Conservation (phyloP, 2,113 vertebrate species). For the Myrmophylax atrothorax region DNA sequence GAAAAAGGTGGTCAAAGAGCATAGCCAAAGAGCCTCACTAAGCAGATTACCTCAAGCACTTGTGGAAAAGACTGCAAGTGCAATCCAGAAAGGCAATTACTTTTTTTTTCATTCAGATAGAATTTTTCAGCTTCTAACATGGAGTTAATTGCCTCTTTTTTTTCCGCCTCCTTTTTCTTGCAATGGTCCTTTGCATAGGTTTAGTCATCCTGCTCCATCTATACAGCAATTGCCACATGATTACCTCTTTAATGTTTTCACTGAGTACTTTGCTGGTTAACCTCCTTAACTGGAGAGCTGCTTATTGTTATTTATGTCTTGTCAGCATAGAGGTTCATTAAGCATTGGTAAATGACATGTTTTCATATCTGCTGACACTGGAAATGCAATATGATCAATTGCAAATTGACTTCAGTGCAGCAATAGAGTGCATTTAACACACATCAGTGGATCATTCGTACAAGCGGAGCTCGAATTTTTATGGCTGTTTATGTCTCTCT, state of each 20-base stretch:
- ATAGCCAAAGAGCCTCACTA: not conserved
- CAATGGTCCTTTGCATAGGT: not conserved
- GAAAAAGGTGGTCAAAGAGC: not conserved
- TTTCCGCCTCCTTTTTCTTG: accelerated
- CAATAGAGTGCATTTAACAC: constrained; percentile 55
- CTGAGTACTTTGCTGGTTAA: constrained; percentile 40
- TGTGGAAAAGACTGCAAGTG: not conserved
- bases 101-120: not conserved
- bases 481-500: constrained; percentile 48
- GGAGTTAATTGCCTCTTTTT: not conserved
- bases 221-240: constrained; percentile 19
- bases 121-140: constrained; percentile 3
- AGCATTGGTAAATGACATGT: constrained; percentile 32
- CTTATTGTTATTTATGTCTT: constrained; percentile 64
- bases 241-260: constrained; percentile 43
- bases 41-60: not conserved
- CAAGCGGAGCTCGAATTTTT: constrained; percentile 48
- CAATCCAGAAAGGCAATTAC: not conserved
- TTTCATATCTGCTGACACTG: constrained; percentile 42
- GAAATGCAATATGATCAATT: constrained; percentile 44
- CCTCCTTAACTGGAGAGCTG: constrained; percentile 52
- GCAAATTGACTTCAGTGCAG: constrained; percentile 37
- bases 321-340: constrained; percentile 50
- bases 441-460: constrained; percentile 58
- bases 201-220: constrained; percentile 22